Evolutionary conservation across 2,888 invertebrate species (phyloP).

Genomic region (Drosophila mulleri): DNA sequence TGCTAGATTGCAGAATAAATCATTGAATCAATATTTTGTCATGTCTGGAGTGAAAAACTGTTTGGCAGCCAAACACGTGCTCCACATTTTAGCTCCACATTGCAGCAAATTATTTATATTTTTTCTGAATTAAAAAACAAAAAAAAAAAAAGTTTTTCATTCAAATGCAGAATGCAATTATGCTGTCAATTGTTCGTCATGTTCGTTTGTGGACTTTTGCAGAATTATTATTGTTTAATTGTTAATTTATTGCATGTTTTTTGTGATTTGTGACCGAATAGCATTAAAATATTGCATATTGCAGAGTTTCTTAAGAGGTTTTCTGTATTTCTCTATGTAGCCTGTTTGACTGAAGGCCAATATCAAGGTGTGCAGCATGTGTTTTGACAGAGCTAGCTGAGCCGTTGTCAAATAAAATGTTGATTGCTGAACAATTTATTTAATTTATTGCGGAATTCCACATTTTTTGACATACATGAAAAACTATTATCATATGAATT

Average conservation of each 20-base stretch:
- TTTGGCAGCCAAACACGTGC: slow-evolving; percentile 68
- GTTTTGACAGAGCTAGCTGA: slow-evolving; percentile 4
- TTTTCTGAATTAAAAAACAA: background rate
- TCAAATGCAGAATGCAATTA: slow-evolving; percentile 58
- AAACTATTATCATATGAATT: background rate
- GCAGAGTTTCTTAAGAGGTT: background rate
- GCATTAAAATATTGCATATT: slow-evolving; percentile 19
- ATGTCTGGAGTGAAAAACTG: slow-evolving; percentile 62
- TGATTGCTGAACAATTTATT: background rate
- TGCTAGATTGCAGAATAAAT: slow-evolving; percentile 55
- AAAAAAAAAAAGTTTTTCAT: background rate
- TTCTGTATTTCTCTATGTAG: background rate
- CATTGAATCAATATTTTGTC: slow-evolving; percentile 79
- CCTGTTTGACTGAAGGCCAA: slow-evolving; percentile 44
- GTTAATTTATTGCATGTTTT: slow-evolving; percentile 66
- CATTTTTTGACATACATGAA: background rate
- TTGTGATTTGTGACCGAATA: slow-evolving; percentile 46
- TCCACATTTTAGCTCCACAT: slow-evolving; percentile 60
- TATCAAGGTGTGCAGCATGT: slow-evolving; percentile 14
- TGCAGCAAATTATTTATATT: slow-evolving; percentile 18
- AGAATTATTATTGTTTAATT: slow-evolving; percentile 76
- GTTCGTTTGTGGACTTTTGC: slow-evolving; percentile 45
- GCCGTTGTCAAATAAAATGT: slow-evolving; percentile 3
- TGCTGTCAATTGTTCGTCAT: slow-evolving; percentile 63
- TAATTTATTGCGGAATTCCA: background rate